phyloP scores from a whole-genome alignment of 2,888 invertebrate species.

The Minunthozetes semirufus region DNA sequence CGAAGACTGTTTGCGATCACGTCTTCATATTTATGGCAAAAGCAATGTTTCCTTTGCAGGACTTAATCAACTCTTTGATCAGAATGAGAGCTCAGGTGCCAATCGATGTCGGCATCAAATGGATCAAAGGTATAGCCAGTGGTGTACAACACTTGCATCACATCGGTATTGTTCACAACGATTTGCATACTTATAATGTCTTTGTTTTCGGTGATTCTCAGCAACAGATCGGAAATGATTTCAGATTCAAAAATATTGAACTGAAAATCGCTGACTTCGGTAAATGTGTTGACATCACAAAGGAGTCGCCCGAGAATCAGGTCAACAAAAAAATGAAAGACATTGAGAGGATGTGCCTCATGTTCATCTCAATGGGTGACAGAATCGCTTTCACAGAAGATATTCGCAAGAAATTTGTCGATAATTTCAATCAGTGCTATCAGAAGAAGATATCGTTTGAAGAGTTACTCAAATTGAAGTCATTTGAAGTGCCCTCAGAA shows the following conservation, averaged over 20 bases:
- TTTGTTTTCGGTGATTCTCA: slow-evolving; percentile 2
- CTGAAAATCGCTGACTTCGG: slow-evolving; percentile 10
- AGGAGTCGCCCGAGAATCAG: neutral
- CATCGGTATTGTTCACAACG: neutral
- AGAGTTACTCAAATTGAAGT: neutral
- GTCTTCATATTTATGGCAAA: slow-evolving; percentile 11
- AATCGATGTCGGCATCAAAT: neutral
- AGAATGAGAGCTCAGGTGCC: neutral
- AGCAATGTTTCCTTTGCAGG: neutral
- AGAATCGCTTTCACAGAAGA: neutral
- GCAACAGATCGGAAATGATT: neutral
- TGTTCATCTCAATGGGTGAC: neutral
- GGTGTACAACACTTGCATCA: neutral
- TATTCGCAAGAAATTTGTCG: neutral
- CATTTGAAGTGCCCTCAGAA: neutral
- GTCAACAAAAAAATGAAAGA: neutral
- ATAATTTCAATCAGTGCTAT: neutral
- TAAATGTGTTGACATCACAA: neutral
- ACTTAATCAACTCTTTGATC: neutral
- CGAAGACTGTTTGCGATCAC: neutral
- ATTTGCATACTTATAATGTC: neutral
- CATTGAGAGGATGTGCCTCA: neutral
- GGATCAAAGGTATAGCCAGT: neutral
- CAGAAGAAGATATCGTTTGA: neutral
- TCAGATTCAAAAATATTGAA: neutral